Percentiles rank a stretch among this genome's conserved stretches.
phyloP scores from a whole-genome alignment of 2,797 vertebrate genomes.

The Orientallactaga sibirica region DNA sequence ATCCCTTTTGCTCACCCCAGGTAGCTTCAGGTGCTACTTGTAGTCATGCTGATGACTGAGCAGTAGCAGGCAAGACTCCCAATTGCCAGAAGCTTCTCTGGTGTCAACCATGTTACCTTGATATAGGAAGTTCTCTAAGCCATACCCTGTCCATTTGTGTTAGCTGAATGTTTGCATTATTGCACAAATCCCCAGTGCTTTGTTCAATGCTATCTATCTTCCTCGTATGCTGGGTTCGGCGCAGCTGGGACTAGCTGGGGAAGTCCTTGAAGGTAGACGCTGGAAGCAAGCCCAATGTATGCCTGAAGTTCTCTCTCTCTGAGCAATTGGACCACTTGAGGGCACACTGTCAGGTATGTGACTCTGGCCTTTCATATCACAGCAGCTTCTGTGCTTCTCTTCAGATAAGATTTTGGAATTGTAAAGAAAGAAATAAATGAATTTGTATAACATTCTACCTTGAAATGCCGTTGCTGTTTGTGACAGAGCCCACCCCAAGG shows the following conservation, averaged over 20 bases:
- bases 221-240: not conserved
- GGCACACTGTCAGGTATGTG: not conserved
- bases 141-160: slow-evolving; percentile 2
- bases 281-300: rapidly evolving
- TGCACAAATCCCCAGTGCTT: rapidly evolving
- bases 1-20: not conserved
- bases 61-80: not conserved
- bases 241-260: not conserved
- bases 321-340: not conserved
- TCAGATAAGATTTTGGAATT: not conserved
- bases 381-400: not conserved
- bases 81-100: not conserved
- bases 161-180: not conserved
- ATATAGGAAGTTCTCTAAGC: slow-evolving; percentile 39
- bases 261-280: not conserved
- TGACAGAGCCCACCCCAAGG: not conserved
- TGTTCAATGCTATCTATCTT: not conserved
- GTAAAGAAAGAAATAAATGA: slow-evolving; percentile 75
- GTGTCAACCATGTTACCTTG: not conserved
- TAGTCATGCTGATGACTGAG: not conserved
- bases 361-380: not conserved
- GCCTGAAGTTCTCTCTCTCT: rapidly evolving
- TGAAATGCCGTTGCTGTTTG: not conserved
- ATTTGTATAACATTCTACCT: slow-evolving; percentile 47
- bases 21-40: not conserved